Evolutionary conservation across 2,888 invertebrate species (phyloP), one percentile per base, ranked within the genome.

Genomic region (Agrotis clavis): DNA sequence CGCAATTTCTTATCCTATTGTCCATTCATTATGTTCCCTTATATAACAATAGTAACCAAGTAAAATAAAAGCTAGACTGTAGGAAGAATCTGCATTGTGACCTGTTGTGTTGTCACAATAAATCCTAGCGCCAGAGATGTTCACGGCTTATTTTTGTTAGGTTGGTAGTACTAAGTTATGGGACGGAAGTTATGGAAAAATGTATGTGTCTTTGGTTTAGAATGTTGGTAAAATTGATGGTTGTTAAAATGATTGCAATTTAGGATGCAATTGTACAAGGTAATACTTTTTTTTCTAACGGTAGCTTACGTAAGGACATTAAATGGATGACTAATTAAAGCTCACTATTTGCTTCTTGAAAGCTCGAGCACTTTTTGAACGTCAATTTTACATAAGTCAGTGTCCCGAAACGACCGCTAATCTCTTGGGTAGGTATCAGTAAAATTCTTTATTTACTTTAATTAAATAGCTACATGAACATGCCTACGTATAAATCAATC

Each of bases 21-120:
- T 25, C 57, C 35, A 69, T 74, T 78, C 76, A 66, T 81, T 81
- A 81, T 79, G 11, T 51, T 41, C 45, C 18, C 25, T 21, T 54
- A 48, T 25, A 16, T 2, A 57, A 74, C 54, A 66, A 67, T 67
- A 53, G 77, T 30, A 48, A 25, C 68, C 47, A 53, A n/a, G 47
- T 51, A 59, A 66, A 60, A 78, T 62, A 74, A 82, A 81, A 47
- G 25, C 50, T 53, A 61, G 47, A 53, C 25, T 53, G 47, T 13
- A 56, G 78, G 79, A 74, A 74, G 79, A 70, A 18, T 1, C 74
- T 50, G 74, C 81, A 83, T 86, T 86, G 86, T 87, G 83, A 51
- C 70, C 70, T 77, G 84, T 85, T 65, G 48, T 45, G 45, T 61
- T 77, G 83, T 81, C 83, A 47, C 76, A 71, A 82, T 85, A 84